These are phyloP conservation scores for Gallinago nigripennis DNA, from an alignment of 2,797 vertebrate genomes.

Conservation along the genomic window DNA sequence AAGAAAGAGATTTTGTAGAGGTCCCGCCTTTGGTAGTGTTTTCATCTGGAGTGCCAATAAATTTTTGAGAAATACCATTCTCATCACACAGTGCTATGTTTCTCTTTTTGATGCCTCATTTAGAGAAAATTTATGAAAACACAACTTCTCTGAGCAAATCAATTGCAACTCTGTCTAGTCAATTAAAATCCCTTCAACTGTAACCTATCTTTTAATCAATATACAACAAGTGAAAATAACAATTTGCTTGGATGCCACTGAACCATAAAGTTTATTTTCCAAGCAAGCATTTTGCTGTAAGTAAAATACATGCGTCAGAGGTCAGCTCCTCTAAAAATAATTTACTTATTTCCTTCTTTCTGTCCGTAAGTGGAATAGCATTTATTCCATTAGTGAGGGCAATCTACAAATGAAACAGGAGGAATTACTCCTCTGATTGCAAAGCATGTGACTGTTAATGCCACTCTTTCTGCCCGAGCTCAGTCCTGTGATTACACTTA, in stretches of 20 bases:
- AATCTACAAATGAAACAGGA: not conserved
- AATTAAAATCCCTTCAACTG: not conserved
- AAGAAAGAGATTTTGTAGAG: not conserved
- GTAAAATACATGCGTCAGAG: not conserved
- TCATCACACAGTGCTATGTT: not conserved
- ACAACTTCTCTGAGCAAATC: not conserved
- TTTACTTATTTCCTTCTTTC: constrained; percentile 26
- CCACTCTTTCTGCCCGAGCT: not conserved
- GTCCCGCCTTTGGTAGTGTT: not conserved
- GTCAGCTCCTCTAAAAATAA: not conserved
- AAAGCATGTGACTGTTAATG: not conserved
- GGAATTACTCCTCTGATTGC: not conserved
- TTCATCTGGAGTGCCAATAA: not conserved
- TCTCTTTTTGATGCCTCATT: not conserved
- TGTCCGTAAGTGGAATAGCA: not conserved
- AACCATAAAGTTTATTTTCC: not conserved
- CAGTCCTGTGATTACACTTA: not conserved
- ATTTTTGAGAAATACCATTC: not conserved
- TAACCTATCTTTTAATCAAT: not conserved
- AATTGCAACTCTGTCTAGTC: not conserved
- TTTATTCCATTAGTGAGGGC: not conserved
- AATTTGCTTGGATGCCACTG: not conserved
- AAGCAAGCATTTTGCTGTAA: not conserved
- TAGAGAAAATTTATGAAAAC: not conserved
- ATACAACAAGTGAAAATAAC: not conserved